Percentiles rank a stretch among this genome's conserved stretches.
phyloP scores from a whole-genome alignment of 2,113 vertebrate genomes.

The Calidris pygmaea region DNA sequence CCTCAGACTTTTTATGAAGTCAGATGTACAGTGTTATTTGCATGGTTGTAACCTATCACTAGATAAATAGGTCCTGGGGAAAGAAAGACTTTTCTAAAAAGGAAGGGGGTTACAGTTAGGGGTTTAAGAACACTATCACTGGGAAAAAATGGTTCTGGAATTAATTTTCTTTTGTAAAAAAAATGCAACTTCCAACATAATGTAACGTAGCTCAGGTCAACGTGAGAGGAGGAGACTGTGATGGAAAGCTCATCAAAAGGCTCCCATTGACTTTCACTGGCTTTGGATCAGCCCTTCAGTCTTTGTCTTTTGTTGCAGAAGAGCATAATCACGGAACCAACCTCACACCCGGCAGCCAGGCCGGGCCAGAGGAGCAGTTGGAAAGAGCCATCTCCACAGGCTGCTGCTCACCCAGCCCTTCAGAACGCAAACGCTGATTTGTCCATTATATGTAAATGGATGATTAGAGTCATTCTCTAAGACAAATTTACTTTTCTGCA shows the following conservation, averaged over 20 bases:
- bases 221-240: neutral
- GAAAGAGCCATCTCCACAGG: neutral
- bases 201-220: conserved; percentile 15
- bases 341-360: neutral
- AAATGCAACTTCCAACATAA: conserved; percentile 10
- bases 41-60: neutral
- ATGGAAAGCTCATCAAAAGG: neutral
- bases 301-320: neutral
- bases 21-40: conserved; percentile 25
- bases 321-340: neutral
- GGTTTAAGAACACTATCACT: neutral
- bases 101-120: neutral
- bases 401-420: conserved; percentile 38
- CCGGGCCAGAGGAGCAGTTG: neutral
- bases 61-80: neutral
- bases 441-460: conserved; percentile 86
- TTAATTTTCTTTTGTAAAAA: conserved; percentile 30
- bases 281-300: neutral
- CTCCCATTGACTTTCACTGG: conserved; percentile 4
- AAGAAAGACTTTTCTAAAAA: neutral
- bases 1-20: conserved; percentile 54
- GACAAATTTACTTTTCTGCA: conserved; percentile 99
- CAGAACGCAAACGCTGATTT: conserved; percentile 67
- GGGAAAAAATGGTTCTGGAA: neutral
- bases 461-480: conserved; percentile 92